Evolutionary conservation across 2,797 vertebrate genomes (phyloP).

Genomic region (Clarias laeviceps): DNA sequence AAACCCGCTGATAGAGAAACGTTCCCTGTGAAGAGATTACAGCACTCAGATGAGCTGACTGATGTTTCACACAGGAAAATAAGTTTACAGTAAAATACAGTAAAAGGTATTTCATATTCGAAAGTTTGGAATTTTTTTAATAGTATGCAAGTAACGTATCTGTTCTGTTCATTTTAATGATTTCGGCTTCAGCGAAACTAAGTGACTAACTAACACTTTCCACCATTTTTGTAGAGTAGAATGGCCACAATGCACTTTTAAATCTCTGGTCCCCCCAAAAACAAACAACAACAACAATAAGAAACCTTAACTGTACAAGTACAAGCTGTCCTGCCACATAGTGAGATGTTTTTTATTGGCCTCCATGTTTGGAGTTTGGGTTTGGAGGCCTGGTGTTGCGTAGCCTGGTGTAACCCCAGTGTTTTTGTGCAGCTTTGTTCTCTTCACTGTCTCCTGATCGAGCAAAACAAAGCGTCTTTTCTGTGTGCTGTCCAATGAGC

Average conservation of each 20-base stretch:
- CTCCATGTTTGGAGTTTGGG: not conserved
- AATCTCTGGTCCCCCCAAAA: not conserved
- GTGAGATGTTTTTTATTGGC: not conserved
- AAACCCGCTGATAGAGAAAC: too few species aligned
- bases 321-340: not conserved
- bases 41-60: too few species aligned
- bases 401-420: not conserved
- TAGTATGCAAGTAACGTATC: too few species aligned
- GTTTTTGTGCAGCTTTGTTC: constrained; percentile 46
- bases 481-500: constrained; percentile 62
- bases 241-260: not conserved
- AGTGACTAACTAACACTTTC: too few species aligned
- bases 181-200: too few species aligned
- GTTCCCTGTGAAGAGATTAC: too few species aligned
- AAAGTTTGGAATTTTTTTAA: too few species aligned
- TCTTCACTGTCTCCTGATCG: constrained; percentile 58
- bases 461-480: constrained; percentile 61
- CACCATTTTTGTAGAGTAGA: too few species aligned
- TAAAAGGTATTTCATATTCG: too few species aligned
- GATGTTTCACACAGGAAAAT: too few species aligned
- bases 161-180: too few species aligned
- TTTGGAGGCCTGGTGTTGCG: not conserved
- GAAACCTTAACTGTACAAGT: not conserved
- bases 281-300: not conserved
- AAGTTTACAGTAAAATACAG: too few species aligned